These are phyloP conservation scores for mouse (Mus musculus) DNA, from an alignment of 2,113 vertebrate genomes.

Conservation along the genomic window GRCm39 chr2:43536001-43536500, in stretches of 20 bases:
- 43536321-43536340: constrained; percentile 58
- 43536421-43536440: constrained; percentile 60
- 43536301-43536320: constrained; percentile 58
- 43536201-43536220: constrained; percentile 47
- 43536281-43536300: constrained; percentile 36
- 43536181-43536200: constrained; percentile 9
- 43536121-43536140: constrained; percentile 20
- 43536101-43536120: constrained; percentile 57
- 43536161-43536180: constrained; percentile 50
- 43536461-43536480: constrained; percentile 48
- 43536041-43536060: neutral
- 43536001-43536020: neutral
- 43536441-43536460: constrained; percentile 64
- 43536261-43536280: constrained; percentile 1
- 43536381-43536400: constrained; percentile 47
- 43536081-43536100: neutral
- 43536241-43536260: constrained; percentile 42
- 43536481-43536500: constrained; percentile 40
- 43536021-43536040: neutral
- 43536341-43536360: constrained; percentile 51
- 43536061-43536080: constrained; percentile 5
- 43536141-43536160: constrained; percentile 59
- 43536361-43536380: constrained; percentile 28
- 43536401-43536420: constrained; percentile 58
- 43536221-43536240: constrained; percentile 58